Conservation (phyloP, 2,113 vertebrate species). For the Gopherus flavomarginatus region DNA sequence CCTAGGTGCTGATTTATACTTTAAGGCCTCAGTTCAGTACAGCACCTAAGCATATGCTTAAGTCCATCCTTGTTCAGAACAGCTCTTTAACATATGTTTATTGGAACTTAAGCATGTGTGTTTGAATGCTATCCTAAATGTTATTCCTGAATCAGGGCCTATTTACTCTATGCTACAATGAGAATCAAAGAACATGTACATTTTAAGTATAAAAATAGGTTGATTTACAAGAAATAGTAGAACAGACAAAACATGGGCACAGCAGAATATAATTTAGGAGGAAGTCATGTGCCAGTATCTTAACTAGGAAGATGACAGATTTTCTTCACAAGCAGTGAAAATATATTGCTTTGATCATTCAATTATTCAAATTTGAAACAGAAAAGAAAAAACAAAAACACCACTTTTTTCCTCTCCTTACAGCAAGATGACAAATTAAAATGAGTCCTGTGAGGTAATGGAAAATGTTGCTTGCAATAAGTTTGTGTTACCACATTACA, state of each 20-base stretch:
- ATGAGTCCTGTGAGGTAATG: conserved; percentile 30
- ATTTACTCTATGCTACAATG: not conserved
- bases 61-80: not conserved
- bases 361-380: conserved; percentile 67
- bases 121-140: not conserved
- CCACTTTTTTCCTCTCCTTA: conserved; percentile 42
- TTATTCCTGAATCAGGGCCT: not conserved
- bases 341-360: conserved; percentile 48
- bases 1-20: not conserved
- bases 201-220: not conserved
- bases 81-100: not conserved
- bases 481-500: not conserved
- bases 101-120: not conserved
- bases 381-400: conserved; percentile 21
- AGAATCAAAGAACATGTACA: not conserved
- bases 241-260: conserved; percentile 8
- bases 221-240: conserved; percentile 15
- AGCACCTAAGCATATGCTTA: not conserved
- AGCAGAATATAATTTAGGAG: conserved; percentile 36
- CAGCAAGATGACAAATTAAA: conserved; percentile 65
- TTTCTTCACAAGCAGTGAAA: conserved; percentile 43
- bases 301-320: conserved; percentile 44
- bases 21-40: not conserved
- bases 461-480: conserved; percentile 55
- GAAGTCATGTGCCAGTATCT: conserved; percentile 36